A percentile compares a stretch with the other conserved stretches of the same genome.
Conservation (phyloP, 2,888 invertebrate species). For the Orchesellides sinensis region DNA sequence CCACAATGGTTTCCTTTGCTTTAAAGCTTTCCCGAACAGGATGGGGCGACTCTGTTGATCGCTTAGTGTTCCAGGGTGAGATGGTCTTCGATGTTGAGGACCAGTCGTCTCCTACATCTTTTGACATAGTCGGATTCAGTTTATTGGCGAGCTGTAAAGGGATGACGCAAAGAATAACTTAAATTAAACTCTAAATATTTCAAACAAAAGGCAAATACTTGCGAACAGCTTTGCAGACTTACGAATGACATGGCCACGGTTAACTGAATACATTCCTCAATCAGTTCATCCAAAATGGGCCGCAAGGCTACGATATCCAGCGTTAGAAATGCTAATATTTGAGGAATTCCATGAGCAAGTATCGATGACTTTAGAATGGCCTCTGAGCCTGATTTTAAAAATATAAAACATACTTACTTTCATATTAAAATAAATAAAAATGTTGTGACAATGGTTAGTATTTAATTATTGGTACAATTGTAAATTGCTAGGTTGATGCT, state of each 20-base stretch:
- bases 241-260: conserved; percentile 58
- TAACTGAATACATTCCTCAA: conserved; percentile 60
- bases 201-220: background rate
- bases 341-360: conserved; percentile 44
- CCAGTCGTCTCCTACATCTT: conserved; percentile 52
- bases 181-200: background rate
- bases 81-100: conserved; percentile 76
- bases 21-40: conserved; percentile 77
- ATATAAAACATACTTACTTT: too few species aligned
- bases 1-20: conserved; percentile 77
- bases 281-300: conserved; percentile 41
- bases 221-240: background rate
- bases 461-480: too few species aligned
- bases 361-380: conserved; percentile 45
- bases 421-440: too few species aligned
- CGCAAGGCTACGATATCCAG: background rate
- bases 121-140: conserved; percentile 10
- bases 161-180: too few species aligned
- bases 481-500: conserved; percentile 14
- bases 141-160: conserved; percentile 46
- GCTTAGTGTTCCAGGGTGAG: conserved; percentile 77
- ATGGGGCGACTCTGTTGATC: conserved; percentile 77
- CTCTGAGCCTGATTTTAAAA: too few species aligned
- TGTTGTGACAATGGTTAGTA: too few species aligned
- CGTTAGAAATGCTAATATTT: conserved; percentile 44